Evolutionary conservation across 2,113 vertebrate species (phyloP), one percentile per base, ranked within the genome.

Genomic region (Sakesphorus luctuosus): DNA sequence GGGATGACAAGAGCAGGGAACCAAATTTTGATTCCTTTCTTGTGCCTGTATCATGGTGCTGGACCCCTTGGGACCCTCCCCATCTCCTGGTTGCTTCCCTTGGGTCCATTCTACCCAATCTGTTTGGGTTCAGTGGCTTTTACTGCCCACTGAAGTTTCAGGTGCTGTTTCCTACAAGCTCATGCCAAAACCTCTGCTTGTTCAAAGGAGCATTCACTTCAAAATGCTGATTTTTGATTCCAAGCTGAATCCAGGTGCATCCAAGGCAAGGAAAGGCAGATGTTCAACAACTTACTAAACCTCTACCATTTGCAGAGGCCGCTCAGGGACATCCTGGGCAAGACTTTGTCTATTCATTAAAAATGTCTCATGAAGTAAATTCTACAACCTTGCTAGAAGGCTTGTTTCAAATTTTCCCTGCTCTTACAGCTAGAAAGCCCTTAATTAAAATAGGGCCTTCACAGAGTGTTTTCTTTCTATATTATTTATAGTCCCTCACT

Each of bases 141-240:
- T 61, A 9, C n/a, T 17, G 38, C 25, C 46, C 0, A 0, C 79
- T 7, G 5, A 24, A 15, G 2, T 55, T 73, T 61, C n/a, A 23
- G 20, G 35, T 67, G 43, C 43, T 66, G 13, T 49, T 38, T 66
- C 53, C 44, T 31, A 29, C 33, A 21, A 63, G 33, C 49, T 80
- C 36, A 6, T 8, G 26, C 36, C 63, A 65, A 89, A 81, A 43
- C 50, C 38, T 50, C 43, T 0, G 0, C 33, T 47, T 18, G 4
- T 78, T 83, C n/a, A 11, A 58, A 49, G 4, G 25, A 5, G 9
- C 33, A 9, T 52, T 79, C 18, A 2, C 83, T 56, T n/a, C 75
- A 66, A 69, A 75, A 85, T 11, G 14, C 19, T 87, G 44, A 11
- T 14, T 83, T 84, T 83, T 73, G 20, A 21, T 58, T n/a, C 7